Evolutionary conservation across 2,797 vertebrate genomes (phyloP), one percentile per base, ranked within the genome.

Genomic region (Artibeus lituratus): DNA sequence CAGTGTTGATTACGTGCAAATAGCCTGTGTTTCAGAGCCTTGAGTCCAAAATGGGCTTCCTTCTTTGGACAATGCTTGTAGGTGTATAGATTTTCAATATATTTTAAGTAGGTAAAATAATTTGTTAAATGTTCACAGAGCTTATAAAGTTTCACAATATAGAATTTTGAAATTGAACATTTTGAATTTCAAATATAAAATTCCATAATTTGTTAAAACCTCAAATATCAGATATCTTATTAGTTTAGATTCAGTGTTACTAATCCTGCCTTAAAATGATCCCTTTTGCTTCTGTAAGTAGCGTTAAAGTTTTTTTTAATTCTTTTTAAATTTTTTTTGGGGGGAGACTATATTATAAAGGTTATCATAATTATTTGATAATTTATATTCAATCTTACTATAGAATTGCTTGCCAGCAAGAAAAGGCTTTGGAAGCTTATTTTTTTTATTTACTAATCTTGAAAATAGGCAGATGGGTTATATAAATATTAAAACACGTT

Each of bases 381-480:
- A 74, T 53, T 94, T 59, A 73, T 92, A 93, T 94, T 87, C 47
- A 90, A 1, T 76, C 51, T 93, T 81, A 73, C 14, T 80, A 22
- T 81, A 69, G 37, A 95, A 85, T 69, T 89, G 32, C 16, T 62
- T n/a, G 89, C 35, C 65, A 87, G 37, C 32, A 91, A 95, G 59
- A 94, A 44, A 96, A 69, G 35, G 73, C 42, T 97, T 87, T 62
- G 49, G 69, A 92, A 94, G 21, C 49, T 87, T 96, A 84, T 78
- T 78, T 69, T 90, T 94, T 93, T 94, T 95, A 81, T 86, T 92
- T 92, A 88, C n/a, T 96, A 55, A 44, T 95, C 72, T 84, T 95
- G 72, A 88, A 96, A 91, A 96, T 95, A 96, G 62, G 53, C 89
- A 97, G 84, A 87, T 96, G 76, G 72, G 85, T 93, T 94, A 42